Percentiles rank a stretch among this genome's conserved stretches.
phyloP scores from a whole-genome alignment of 2,113 vertebrate species.

The Thunnus thynnus region DNA sequence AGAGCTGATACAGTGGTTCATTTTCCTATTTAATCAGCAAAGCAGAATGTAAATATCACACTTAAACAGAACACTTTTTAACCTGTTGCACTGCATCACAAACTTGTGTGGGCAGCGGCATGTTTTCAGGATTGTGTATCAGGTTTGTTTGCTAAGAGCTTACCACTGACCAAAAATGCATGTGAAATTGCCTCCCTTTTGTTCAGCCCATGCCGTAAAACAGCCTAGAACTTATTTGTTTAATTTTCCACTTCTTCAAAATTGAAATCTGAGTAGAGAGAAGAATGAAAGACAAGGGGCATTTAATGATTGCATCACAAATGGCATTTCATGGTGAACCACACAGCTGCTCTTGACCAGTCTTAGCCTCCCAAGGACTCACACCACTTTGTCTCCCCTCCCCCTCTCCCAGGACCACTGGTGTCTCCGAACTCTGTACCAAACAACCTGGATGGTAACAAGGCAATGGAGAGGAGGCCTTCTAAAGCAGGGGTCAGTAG shows the following conservation, averaged over 20 bases:
- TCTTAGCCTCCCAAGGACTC: constrained; percentile 13
- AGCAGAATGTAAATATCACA: not conserved
- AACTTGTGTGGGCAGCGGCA: not conserved
- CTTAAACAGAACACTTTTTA: not conserved
- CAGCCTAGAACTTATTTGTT: not conserved
- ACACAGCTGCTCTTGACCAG: not conserved
- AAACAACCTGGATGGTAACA: constrained; percentile 89
- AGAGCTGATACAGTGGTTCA: not conserved
- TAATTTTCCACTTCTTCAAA: not conserved
- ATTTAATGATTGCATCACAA: not conserved
- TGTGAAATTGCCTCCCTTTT: constrained; percentile 9
- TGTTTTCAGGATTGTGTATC: not conserved
- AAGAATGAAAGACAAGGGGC: not conserved
- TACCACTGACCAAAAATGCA: not conserved
- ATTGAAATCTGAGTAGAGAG: not conserved
- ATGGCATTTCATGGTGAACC: not conserved
- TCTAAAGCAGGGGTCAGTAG: constrained; percentile 91
- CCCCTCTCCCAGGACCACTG: constrained; percentile 84
- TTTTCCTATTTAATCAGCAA: not conserved
- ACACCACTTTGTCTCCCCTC: constrained; percentile 25
- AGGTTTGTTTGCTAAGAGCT: constrained; percentile 14
- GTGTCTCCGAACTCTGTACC: constrained; percentile 91
- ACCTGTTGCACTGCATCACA: not conserved
- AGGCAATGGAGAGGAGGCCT: constrained; percentile 88
- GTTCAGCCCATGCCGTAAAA: constrained; percentile 29